Evolutionary conservation across 2,113 vertebrate species (phyloP).

Genomic region (Calyptommatus sinebrachiatus): DNA sequence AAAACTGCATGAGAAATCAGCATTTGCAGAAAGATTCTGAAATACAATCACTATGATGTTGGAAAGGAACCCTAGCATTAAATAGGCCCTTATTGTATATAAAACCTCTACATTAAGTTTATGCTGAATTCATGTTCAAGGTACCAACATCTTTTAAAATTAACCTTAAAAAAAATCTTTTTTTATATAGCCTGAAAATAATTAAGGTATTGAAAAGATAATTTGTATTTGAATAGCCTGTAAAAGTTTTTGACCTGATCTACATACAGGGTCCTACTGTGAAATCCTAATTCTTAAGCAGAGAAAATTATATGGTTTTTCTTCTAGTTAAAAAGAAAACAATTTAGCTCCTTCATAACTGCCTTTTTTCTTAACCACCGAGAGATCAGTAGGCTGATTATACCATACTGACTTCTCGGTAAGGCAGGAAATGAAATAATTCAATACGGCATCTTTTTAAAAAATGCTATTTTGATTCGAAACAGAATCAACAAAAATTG

Average conservation of each 20-base stretch:
- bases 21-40: too few species aligned
- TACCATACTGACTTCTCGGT: constrained; percentile 32
- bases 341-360: constrained; percentile 39
- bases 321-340: constrained; percentile 37
- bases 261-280: constrained; percentile 40
- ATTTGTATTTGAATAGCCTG: constrained; percentile 54
- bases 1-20: too few species aligned
- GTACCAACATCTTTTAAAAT: constrained; percentile 24
- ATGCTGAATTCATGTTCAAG: constrained; percentile 3
- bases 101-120: constrained; percentile 4
- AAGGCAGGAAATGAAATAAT: not conserved
- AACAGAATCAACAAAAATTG: constrained; percentile 29
- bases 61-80: too few species aligned
- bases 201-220: constrained; percentile 38
- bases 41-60: too few species aligned
- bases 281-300: constrained; percentile 53
- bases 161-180: constrained; percentile 16
- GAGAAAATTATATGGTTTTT: not conserved
- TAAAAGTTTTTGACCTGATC: constrained; percentile 29
- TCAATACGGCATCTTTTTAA: not conserved
- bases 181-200: constrained; percentile 27
- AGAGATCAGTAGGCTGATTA: constrained; percentile 41
- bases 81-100: too few species aligned
- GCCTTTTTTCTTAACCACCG: constrained; percentile 43
- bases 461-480: constrained; percentile 31